These are phyloP conservation scores for Megastigmus dorsalis DNA, from an alignment of 2,888 invertebrate species.

Conservation along the genomic window DNA sequence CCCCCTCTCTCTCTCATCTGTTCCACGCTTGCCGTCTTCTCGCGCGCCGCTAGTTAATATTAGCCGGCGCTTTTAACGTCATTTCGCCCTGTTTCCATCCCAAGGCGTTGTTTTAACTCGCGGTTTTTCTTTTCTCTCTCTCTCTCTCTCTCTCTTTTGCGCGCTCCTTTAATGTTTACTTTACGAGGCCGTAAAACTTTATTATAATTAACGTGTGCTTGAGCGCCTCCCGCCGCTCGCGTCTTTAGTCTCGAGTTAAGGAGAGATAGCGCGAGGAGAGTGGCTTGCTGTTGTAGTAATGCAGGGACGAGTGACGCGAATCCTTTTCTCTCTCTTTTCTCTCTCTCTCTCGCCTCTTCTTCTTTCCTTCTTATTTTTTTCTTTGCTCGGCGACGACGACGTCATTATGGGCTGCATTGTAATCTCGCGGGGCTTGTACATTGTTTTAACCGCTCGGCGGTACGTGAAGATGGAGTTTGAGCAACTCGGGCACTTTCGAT, in stretches of 20 bases:
- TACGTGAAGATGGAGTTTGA: too few relatives aligned
- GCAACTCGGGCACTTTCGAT: too few relatives aligned
- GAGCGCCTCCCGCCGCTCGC: too few relatives aligned
- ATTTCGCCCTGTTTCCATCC: too few relatives aligned
- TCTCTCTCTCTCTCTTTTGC: too few relatives aligned
- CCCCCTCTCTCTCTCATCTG: background rate
- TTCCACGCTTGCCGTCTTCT: background rate
- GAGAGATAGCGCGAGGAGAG: background rate
- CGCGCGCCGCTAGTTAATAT: slow-evolving; percentile 36
- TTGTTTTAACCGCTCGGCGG: too few relatives aligned
- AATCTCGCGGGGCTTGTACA: background rate
- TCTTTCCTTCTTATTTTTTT: too few relatives aligned
- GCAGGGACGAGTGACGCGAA: background rate
- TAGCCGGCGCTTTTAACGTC: slow-evolving; percentile 37
- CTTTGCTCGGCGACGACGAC: too few relatives aligned
- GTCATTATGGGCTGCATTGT: slow-evolving; percentile 28
- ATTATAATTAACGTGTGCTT: slow-evolving; percentile 45
- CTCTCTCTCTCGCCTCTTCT: too few relatives aligned
- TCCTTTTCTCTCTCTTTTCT: too few relatives aligned
- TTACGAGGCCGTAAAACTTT: slow-evolving; percentile 43
- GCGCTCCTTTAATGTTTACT: slow-evolving; percentile 40
- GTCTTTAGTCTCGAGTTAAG: background rate
- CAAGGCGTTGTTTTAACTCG: background rate
- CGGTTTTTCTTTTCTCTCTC: too few relatives aligned
- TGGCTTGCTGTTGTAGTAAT: too few relatives aligned